Evolutionary conservation across 2,797 vertebrate species (phyloP), one percentile per base, ranked within the genome.

Genomic region (Pangasius macronema): DNA sequence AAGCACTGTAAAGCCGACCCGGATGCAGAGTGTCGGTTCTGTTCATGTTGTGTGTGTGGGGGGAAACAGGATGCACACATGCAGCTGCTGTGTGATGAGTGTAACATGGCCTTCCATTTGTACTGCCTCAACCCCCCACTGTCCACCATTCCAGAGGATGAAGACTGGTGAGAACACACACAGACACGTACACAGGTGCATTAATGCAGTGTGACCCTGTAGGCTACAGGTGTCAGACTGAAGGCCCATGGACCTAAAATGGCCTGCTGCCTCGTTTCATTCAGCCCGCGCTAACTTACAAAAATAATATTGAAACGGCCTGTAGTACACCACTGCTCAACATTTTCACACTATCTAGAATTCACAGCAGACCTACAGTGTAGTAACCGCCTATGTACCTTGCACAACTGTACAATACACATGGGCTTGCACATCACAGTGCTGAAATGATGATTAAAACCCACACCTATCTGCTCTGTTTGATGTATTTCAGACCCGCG

Each of bases 61-160:
- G 98, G 98, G 70, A 99, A 99, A 92, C 98, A 97, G 92, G 98
- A 99, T 79, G 98, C 98, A 89, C 97, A 97, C 93, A 99, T 98
- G 98, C 98, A 99, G 91, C 96, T 99, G 92, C 94, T 99, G 7
- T 99, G 98, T 92, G 98, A 99, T 85, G 98, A 99, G 95, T 99
- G 98, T 93, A 99, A 99, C 94, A 98, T 98, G 98, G 98, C 98
- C 82, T 99, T 98, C 93, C 98, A 99, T 92, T 98, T 99, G 93
- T 99, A 99, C 95, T 99, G 98, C 93, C 95, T 99, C 94, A 98
- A 97, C 93, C 98, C 98, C n/a, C 98, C 98, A 4, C 96, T 99
- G 93, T 94, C 96, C 92, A 97, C 97, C 94, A 97, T 99, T 94
- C 98, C 98, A 22, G 98, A 99, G 90, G 98, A 99, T 86, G 98